These are phyloP conservation scores for Graptemys geographica DNA, from an alignment of 2,797 vertebrate genomes.

Conservation along the genomic window DNA sequence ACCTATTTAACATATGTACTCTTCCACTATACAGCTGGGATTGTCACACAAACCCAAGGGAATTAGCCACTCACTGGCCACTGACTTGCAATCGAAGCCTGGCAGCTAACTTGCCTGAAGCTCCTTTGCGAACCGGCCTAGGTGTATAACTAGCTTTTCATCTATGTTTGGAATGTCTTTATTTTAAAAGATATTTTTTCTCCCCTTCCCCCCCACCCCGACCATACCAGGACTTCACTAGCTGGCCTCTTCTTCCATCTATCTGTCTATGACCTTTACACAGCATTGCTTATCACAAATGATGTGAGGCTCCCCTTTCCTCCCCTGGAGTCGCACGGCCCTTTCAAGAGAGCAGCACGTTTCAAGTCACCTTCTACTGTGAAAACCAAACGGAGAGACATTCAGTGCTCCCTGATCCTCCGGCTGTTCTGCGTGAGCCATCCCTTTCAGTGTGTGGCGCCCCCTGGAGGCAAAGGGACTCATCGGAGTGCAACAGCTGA, in stretches of 20 bases:
- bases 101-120: neutral
- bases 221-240: neutral
- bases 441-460: neutral
- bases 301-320: slow-evolving; percentile 15
- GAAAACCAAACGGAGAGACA: neutral
- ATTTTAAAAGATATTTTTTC: neutral
- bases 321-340: neutral
- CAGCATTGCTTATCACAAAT: neutral
- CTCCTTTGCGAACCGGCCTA: neutral
- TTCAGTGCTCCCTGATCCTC: neutral
- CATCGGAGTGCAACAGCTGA: neutral
- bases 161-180: neutral
- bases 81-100: neutral
- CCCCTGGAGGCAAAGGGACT: neutral
- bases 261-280: neutral
- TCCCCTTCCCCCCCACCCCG: neutral
- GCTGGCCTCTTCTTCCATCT: neutral
- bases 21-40: neutral
- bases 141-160: neutral
- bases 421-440: neutral
- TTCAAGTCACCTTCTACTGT: neutral
- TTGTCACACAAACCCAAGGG: neutral
- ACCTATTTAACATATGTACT: neutral
- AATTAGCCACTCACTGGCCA: rapidly evolving
- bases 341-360: neutral